Percentiles rank a stretch among this genome's conserved stretches.
These are phyloP conservation scores for Cirrhinus mrigala DNA, from an alignment of 2,797 vertebrate species.

Conservation along the genomic window DNA sequence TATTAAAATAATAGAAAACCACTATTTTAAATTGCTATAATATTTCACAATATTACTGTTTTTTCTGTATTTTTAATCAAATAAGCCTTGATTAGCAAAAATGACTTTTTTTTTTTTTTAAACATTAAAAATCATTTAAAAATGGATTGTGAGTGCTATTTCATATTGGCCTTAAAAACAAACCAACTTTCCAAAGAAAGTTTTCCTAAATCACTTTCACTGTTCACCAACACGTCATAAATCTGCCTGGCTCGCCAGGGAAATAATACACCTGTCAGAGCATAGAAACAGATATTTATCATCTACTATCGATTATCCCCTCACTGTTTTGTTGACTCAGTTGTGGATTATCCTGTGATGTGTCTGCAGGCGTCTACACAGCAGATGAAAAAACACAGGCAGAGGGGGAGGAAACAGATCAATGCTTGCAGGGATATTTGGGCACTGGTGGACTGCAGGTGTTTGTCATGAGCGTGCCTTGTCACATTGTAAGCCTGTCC, in stretches of 20 bases:
- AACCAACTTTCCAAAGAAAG: constrained; percentile 57
- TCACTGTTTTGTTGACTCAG: constrained; percentile 57
- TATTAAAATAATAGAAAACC: too few species aligned
- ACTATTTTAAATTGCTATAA: too few species aligned
- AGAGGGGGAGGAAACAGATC: constrained; percentile 74
- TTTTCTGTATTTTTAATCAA: too few species aligned
- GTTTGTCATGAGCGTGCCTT: constrained; percentile 43
- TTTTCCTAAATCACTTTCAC: constrained; percentile 3
- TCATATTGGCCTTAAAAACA: constrained; percentile 49
- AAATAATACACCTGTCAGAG: constrained; percentile 31
- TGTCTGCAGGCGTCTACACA: constrained; percentile 75
- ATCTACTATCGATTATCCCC: constrained; percentile 39
- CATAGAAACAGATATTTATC: constrained; percentile 27
- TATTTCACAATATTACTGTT: too few species aligned
- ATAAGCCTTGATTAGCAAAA: too few species aligned
- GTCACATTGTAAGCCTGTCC: constrained; percentile 66
- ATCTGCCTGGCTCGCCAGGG: constrained; percentile 14
- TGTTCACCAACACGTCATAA: not conserved
- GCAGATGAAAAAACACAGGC: constrained; percentile 70
- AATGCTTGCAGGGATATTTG: constrained; percentile 73
- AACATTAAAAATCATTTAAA: too few species aligned
- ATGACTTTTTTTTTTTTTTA: too few species aligned
- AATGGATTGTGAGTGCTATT: not conserved
- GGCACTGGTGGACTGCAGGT: constrained; percentile 72
- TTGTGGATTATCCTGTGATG: constrained; percentile 69